A percentile compares a stretch with the other conserved stretches of the same genome.
phyloP scores from a whole-genome alignment of 2,113 vertebrate species.

The Malurus cyaneus region DNA sequence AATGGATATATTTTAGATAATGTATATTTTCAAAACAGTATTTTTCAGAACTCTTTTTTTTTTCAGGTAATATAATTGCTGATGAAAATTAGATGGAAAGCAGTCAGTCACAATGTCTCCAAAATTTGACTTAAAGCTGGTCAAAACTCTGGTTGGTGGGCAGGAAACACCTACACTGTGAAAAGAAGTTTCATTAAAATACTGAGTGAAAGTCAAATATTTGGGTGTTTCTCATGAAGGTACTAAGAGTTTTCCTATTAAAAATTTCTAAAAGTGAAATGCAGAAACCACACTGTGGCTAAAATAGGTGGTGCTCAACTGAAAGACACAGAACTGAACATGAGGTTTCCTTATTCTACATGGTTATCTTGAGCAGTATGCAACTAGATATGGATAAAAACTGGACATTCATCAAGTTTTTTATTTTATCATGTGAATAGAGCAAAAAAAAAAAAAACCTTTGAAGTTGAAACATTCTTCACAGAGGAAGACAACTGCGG shows the following conservation, averaged over 20 bases:
- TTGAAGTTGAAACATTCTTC: neutral
- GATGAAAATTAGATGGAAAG: neutral
- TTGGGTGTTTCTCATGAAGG: neutral
- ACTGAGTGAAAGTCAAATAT: neutral
- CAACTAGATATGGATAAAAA: neutral
- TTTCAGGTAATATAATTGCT: neutral
- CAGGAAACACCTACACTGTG: neutral
- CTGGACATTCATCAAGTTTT: neutral
- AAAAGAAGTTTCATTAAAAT: neutral
- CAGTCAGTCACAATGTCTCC: neutral
- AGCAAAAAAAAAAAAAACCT: neutral
- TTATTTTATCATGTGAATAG: neutral
- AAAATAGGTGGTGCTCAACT: neutral
- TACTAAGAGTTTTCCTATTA: neutral
- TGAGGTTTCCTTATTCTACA: neutral
- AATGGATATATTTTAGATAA: neutral
- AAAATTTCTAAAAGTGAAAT: neutral
- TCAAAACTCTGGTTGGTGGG: neutral
- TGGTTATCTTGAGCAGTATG: neutral
- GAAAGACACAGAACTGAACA: neutral
- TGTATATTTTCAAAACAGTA: neutral
- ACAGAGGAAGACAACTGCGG: neutral
- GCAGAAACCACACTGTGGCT: neutral
- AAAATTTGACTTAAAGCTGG: neutral
- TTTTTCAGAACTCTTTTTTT: neutral